Percentiles rank a stretch among this genome's conserved stretches.
These are phyloP conservation scores for Deilephila porcellus DNA, from an alignment of 2,888 invertebrate species.

Conservation along the genomic window DNA sequence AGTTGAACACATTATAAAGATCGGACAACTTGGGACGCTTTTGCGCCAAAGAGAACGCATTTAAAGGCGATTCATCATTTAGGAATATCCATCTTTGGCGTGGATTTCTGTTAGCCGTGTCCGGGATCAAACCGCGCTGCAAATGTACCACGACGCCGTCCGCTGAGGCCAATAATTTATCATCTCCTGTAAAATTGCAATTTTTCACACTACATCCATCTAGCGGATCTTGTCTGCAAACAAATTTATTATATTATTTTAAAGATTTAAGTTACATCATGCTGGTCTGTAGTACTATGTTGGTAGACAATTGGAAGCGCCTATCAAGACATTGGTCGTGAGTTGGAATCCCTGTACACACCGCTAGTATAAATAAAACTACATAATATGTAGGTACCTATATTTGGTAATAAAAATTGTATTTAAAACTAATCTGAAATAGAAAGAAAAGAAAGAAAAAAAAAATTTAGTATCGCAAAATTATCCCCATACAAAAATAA, in stretches of 20 bases:
- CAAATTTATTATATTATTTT: not conserved
- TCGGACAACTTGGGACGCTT: constrained; percentile 60
- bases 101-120: constrained; percentile 51
- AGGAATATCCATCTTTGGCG: constrained; percentile 88
- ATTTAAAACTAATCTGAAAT: too few relatives aligned
- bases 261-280: not conserved
- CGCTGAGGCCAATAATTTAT: constrained; percentile 72
- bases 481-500: too few relatives aligned
- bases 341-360: too few relatives aligned
- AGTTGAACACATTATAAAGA: constrained; percentile 87
- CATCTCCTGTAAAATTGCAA: constrained; percentile 85
- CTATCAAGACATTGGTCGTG: too few relatives aligned
- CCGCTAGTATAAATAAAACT: too few relatives aligned
- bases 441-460: too few relatives aligned
- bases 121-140: constrained; percentile 68
- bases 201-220: constrained; percentile 85
- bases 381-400: too few relatives aligned
- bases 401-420: too few relatives aligned
- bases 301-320: too few relatives aligned
- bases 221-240: constrained; percentile 81
- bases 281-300: too few relatives aligned
- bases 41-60: constrained; percentile 80
- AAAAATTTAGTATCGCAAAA: too few relatives aligned
- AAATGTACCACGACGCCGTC: constrained; percentile 86
- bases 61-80: constrained; percentile 87